Conservation (phyloP, 1,140 invertebrate genomes). For the Lanistes nyassanus region DNA sequence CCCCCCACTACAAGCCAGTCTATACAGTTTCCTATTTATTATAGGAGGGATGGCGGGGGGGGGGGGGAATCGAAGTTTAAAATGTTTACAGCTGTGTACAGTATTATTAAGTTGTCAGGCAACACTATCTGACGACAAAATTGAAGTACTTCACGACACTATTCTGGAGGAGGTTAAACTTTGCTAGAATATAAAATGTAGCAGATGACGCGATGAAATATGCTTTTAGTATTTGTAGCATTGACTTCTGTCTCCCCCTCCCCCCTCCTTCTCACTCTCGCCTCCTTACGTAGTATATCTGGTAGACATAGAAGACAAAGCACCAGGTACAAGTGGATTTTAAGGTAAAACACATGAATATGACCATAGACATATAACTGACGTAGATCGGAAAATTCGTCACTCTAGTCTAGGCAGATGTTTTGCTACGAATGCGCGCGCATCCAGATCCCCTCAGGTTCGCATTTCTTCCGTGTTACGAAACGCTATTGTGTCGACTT, state of each 20-base stretch:
- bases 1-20: too few relatives aligned
- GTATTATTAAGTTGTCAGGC: not conserved
- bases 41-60: too few relatives aligned
- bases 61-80: too few relatives aligned
- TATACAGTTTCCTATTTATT: too few relatives aligned
- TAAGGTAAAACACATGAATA: too few relatives aligned
- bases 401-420: not conserved
- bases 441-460: not conserved
- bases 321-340: too few relatives aligned
- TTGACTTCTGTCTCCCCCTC: not conserved
- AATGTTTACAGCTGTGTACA: conserved; percentile 2
- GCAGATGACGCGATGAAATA: not conserved
- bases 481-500: too few relatives aligned
- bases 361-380: too few relatives aligned
- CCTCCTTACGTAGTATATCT: not conserved
- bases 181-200: not conserved
- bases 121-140: not conserved
- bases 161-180: not conserved
- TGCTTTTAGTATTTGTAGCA: too few relatives aligned
- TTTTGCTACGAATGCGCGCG: not conserved
- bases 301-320: too few relatives aligned
- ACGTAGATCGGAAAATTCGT: too few relatives aligned
- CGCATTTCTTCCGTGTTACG: too few relatives aligned
- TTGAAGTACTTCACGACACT: not conserved
- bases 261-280: not conserved